These are phyloP conservation scores for Asarcornis scutulata DNA, from an alignment of 2,113 vertebrate genomes.

Conservation along the genomic window DNA sequence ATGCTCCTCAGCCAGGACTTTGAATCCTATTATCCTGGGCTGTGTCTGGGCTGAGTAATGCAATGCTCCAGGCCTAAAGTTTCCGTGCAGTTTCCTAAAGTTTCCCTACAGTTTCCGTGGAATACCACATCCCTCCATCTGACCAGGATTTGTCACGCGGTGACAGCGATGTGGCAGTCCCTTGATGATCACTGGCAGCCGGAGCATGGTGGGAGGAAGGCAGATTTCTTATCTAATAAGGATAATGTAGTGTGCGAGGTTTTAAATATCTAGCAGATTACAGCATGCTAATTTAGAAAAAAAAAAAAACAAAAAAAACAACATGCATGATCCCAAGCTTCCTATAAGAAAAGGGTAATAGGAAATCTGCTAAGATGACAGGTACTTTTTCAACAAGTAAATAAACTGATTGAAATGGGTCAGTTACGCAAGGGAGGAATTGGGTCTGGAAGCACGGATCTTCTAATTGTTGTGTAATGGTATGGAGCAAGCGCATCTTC, in stretches of 20 bases:
- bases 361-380: conserved; percentile 48
- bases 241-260: background rate
- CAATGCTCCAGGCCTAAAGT: background rate
- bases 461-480: conserved; percentile 27
- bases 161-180: background rate
- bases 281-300: conserved; percentile 18
- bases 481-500: background rate
- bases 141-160: background rate
- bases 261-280: conserved; percentile 9
- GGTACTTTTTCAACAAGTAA: conserved; percentile 27
- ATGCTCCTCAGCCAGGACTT: background rate
- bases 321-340: background rate
- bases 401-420: conserved; percentile 57
- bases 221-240: conserved; percentile 22
- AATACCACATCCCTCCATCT: background rate
- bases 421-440: conserved; percentile 43
- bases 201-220: background rate
- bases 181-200: background rate
- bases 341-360: background rate
- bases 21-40: background rate
- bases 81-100: no score
- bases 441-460: background rate
- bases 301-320: background rate
- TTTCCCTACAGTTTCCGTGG: background rate
- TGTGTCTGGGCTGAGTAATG: background rate